Percentiles rank a stretch among this genome's conserved stretches.
phyloP scores from a whole-genome alignment of 2,797 vertebrate genomes.

The Zalophus californianus region DNA sequence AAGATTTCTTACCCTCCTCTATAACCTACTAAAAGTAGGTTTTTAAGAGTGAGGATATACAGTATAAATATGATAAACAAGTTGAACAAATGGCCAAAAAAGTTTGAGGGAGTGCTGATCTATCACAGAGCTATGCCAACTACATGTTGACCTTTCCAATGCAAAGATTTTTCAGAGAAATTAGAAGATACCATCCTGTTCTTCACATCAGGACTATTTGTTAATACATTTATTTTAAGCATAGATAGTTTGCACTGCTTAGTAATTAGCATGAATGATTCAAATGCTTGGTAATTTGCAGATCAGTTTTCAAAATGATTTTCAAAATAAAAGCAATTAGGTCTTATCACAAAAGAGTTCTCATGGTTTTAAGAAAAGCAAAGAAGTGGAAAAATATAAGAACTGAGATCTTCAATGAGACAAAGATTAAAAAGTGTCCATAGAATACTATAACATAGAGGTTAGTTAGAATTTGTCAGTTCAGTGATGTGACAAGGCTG shows the following conservation, averaged over 20 bases:
- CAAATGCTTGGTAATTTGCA: slow-evolving; percentile 11
- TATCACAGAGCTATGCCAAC: background rate
- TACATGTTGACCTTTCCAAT: background rate
- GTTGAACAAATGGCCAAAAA: background rate
- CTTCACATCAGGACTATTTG: background rate
- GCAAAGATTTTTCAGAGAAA: background rate
- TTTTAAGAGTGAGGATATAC: background rate
- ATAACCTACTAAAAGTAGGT: background rate
- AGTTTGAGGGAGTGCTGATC: background rate
- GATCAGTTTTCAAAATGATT: slow-evolving; percentile 32
- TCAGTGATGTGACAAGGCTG: background rate
- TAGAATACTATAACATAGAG: background rate
- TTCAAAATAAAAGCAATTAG: slow-evolving; percentile 35
- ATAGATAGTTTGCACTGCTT: background rate
- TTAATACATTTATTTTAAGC: slow-evolving; percentile 26
- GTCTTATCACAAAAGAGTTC: background rate
- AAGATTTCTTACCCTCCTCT: background rate
- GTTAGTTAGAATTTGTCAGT: background rate
- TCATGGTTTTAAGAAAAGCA: background rate
- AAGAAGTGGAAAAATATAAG: background rate
- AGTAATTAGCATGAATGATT: slow-evolving; percentile 32
- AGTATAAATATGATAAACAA: slow-evolving; percentile 8
- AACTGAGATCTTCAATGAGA: background rate
- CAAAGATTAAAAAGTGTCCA: background rate
- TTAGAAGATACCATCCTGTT: background rate